Evolutionary conservation across 2,888 invertebrate genomes (phyloP).

Genomic region (Sipha maydis): DNA sequence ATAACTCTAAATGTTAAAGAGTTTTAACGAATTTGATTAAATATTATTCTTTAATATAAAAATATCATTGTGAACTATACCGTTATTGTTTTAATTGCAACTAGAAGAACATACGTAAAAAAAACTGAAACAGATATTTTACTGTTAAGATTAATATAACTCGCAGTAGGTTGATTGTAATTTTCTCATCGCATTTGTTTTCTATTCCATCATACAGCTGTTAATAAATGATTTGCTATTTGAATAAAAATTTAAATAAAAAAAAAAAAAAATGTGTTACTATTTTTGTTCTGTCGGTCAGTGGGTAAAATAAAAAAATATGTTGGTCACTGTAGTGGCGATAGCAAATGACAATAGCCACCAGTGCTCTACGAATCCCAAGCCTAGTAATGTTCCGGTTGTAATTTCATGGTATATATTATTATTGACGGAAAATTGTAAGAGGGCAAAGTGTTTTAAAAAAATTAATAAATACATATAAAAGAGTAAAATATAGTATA

Average conservation of each 20-base stretch:
- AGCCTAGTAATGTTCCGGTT: constrained; percentile 51
- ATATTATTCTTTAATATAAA: background rate
- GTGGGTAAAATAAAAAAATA: constrained; percentile 56
- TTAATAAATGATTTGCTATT: constrained; percentile 34
- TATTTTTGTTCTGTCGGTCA: constrained; percentile 47
- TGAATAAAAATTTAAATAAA: background rate
- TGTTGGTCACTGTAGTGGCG: constrained; percentile 46
- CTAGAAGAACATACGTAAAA: constrained; percentile 6
- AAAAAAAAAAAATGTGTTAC: constrained; percentile 42
- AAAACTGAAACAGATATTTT: constrained; percentile 53
- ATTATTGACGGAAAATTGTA: constrained; percentile 31
- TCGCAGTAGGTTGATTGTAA: constrained; percentile 27
- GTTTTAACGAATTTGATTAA: background rate
- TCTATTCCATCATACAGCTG: background rate
- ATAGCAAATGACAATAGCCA: constrained; percentile 38
- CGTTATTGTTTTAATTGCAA: constrained; percentile 46
- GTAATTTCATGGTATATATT: constrained; percentile 44
- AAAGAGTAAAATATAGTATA: background rate
- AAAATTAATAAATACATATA: background rate
- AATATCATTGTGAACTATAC: constrained; percentile 3
- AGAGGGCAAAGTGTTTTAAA: background rate
- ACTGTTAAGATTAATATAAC: constrained; percentile 48
- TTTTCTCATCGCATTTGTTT: constrained; percentile 46
- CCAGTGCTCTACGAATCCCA: constrained; percentile 13
- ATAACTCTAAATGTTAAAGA: background rate